Evolutionary conservation across 2,888 invertebrate species (phyloP).

Genomic region (Harmothoe impar): DNA sequence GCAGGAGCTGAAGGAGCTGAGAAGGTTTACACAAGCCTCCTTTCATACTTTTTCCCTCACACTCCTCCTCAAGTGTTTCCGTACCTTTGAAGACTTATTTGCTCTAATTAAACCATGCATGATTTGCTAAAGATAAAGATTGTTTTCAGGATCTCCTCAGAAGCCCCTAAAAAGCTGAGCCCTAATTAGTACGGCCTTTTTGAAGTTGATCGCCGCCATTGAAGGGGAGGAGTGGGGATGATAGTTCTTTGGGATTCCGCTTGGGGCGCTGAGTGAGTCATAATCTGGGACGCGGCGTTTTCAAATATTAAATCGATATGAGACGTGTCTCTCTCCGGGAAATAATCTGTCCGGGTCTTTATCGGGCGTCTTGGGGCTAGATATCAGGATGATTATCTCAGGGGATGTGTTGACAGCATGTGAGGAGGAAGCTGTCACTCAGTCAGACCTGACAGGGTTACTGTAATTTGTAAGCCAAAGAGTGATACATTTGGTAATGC

Average conservation of each 20-base stretch:
- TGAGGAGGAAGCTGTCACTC: background rate
- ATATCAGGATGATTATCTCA: conserved; percentile 14
- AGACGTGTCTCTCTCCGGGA: conserved; percentile 7
- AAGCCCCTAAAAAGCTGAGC: conserved; percentile 15
- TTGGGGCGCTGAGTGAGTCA: background rate
- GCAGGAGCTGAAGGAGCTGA: too few species aligned
- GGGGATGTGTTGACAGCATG: background rate
- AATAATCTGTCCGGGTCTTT: conserved; percentile 5
- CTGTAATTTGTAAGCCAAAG: background rate
- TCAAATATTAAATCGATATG: conserved; percentile 31
- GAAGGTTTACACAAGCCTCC: background rate
- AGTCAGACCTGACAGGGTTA: background rate
- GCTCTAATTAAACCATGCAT: conserved; percentile 38
- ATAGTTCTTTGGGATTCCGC: conserved; percentile 19
- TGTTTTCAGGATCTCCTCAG: conserved; percentile 32
- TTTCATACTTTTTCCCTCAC: background rate
- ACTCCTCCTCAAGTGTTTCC: conserved; percentile 15
- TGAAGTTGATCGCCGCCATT: conserved; percentile 29
- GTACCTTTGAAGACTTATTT: conserved; percentile 26
- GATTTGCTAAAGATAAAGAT: conserved; percentile 51
- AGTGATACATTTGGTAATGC: too few species aligned
- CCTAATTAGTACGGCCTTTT: conserved; percentile 38
- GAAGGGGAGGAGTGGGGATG: conserved; percentile 29
- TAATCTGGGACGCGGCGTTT: conserved; percentile 21
- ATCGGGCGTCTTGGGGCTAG: background rate